These are phyloP conservation scores for Platycheirus rosarum DNA, from an alignment of 2,888 invertebrate genomes.

Conservation along the genomic window DNA sequence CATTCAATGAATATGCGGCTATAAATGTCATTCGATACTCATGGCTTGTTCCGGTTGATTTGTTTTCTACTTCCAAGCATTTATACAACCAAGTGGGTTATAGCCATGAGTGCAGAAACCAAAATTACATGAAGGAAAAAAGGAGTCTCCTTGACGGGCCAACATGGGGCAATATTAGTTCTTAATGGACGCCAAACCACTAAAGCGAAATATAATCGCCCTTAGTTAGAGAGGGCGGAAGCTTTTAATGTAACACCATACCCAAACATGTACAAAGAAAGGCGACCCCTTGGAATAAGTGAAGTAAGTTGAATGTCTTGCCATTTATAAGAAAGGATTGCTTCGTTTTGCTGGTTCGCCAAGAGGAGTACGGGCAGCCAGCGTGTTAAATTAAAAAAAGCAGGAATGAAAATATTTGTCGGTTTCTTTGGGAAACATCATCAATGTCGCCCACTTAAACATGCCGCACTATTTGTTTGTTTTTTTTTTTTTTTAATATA, in stretches of 20 bases:
- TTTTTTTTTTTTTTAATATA: neutral
- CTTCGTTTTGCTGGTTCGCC: neutral
- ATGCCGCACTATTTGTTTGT: slow-evolving; percentile 52
- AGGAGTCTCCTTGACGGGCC: slow-evolving; percentile 41
- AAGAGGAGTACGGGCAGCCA: neutral
- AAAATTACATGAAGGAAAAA: neutral
- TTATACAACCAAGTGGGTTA: slow-evolving; percentile 1
- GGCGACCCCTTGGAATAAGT: neutral
- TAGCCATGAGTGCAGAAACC: neutral
- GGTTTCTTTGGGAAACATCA: slow-evolving; percentile 28
- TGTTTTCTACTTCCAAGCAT: slow-evolving; percentile 21
- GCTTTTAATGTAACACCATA: slow-evolving; percentile 68
- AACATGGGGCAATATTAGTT: slow-evolving; percentile 58
- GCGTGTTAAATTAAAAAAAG: slow-evolving; percentile 26
- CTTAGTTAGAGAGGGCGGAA: slow-evolving; percentile 43
- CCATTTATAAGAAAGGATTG: slow-evolving; percentile 51
- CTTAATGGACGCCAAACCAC: slow-evolving; percentile 70
- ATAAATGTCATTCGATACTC: slow-evolving; percentile 61
- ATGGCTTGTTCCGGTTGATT: slow-evolving; percentile 42
- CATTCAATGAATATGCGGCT: slow-evolving; percentile 36
- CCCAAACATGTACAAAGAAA: slow-evolving; percentile 12
- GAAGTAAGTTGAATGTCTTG: slow-evolving; percentile 10
- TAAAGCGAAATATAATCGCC: slow-evolving; percentile 69
- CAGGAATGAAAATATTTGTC: slow-evolving; percentile 41
- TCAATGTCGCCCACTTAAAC: slow-evolving; percentile 44